Base-by-base conservation (phyloP, 2,888 invertebrate genomes). In the Perizoma flavofasciatum region DNA sequence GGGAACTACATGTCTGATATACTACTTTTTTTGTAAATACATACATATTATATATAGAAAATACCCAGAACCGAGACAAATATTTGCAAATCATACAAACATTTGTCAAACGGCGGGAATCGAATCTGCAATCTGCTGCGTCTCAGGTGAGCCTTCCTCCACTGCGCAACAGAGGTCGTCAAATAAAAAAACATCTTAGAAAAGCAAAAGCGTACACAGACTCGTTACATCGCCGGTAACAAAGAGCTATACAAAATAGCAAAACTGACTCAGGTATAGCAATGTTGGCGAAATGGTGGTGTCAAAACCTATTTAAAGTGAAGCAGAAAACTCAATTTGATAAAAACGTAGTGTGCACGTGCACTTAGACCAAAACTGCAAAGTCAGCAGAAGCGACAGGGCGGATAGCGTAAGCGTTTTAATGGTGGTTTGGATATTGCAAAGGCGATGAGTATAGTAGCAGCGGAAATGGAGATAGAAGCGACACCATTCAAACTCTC, bases 401-500 rank as follows among this genome's bases (percentile, higher is more conserved):
- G 40, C 11, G 35, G 8, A 40, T 32, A 50, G 39, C 11, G 43
- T 5, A 35, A 44, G 33, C 44, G 11, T 10, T 52, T 45, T 37
- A 9, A n/a, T 41, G 41, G 41, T 10, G 10, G 33, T 34, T 46
- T 46, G 33, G 1, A 33, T n/a, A 43, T 58, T 7, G 22, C 37
- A 10, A 51, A 55, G 22, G 60, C n/a, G 35, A 47, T 44, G 56
- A 10, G 10, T 11, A 6, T 10, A 52, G 48, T 56, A 45, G 11
- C 9, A 55, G 65, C 33, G 62, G 59, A 41, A 60, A 63, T 51
- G 63, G 58, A 48, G 52, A 59, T 59, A 54, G 39, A 37, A 49
- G 62, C 63, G 55, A 48, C 9, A 52, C 22, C 22, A 22, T 22
- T n/a, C 22, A 22, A 22, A 22, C 22, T 22, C 22, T 22, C 22